Evolutionary conservation across 2,888 invertebrate species (phyloP), one percentile per base, ranked within the genome.

Genomic region (Drosophila setosimentum): DNA sequence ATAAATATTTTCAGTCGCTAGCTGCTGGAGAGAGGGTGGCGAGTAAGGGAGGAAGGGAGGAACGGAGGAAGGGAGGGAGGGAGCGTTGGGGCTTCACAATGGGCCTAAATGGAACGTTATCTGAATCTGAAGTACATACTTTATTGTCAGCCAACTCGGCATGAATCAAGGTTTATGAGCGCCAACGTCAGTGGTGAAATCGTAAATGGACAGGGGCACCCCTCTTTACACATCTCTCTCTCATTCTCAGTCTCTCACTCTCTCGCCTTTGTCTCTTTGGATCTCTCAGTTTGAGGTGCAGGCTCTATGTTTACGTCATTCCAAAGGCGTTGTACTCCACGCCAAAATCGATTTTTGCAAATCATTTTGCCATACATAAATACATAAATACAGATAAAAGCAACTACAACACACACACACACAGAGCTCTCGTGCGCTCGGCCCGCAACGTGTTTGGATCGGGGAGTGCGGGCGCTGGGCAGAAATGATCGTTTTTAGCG

Each of bases 131-230:
- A 74, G 62, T 74, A 65, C 65, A 61, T 68, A 78, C 65, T 77
- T 83, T 68, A 68, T 64, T 81, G 76, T 83, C 71, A 70, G 79
- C 74, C 77, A 74, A 89, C 73, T 69, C 60, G 69, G 72, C 66
- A 68, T 89, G 89, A 89, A 71, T 79, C 77, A 84, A 87, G 75
- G 78, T 87, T 87, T 73, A 70, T 71, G 54, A 53, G 45, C 54
- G 49, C 27, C 53, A 42, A 42, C 65, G 53, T 53, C 68, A 54
- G 37, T 89, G 87, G 79, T 81, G 84, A 84, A 84, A 84, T 84
- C 82, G 76, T 63, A 48, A 57, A 66, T 54, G 59, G 54, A 21
- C 50, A 67, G n/a, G 64, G 54, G 37, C 42, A 40, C 50, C 60
- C 16, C 21, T 16, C 13, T 30, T 32, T 27, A n/a, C 10, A 33